These are phyloP conservation scores for Sterrhoptilus dennistouni DNA, from an alignment of 2,113 vertebrate species.

Conservation along the genomic window DNA sequence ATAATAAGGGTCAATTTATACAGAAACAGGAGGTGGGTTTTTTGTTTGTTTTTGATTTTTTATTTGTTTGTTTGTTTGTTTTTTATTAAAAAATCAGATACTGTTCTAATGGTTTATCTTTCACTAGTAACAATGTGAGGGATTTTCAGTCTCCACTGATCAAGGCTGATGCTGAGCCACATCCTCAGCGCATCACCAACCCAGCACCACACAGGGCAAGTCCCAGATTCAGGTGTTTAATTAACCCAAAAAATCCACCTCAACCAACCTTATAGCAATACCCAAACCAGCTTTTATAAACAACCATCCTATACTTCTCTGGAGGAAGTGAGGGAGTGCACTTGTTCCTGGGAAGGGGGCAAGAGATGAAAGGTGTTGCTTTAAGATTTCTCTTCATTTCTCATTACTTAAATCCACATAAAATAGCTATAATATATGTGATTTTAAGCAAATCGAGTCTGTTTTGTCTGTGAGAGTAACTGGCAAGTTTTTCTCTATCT, in stretches of 20 bases:
- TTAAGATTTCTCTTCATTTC: not conserved
- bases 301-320: rapidly evolving
- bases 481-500: not conserved
- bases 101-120: not conserved
- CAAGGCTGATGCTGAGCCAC: not conserved
- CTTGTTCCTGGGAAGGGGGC: not conserved
- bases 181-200: not conserved
- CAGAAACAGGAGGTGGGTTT: not conserved
- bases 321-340: not conserved
- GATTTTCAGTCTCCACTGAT: not conserved
- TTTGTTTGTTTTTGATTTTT: not conserved
- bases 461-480: not conserved
- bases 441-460: not conserved
- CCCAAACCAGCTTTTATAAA: not conserved
- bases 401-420: not conserved
- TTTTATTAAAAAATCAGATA: not conserved
- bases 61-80: no score
- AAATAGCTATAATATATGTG: not conserved
- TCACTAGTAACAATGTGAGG: not conserved
- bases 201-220: not conserved
- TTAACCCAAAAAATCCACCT: not conserved
- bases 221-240: not conserved
- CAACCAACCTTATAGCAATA: not conserved
- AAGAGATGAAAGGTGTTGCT: rapidly evolving
- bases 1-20: not conserved